Evolutionary conservation across 2,888 invertebrate species (phyloP).

Genomic region (Himalopsyche tibetana): DNA sequence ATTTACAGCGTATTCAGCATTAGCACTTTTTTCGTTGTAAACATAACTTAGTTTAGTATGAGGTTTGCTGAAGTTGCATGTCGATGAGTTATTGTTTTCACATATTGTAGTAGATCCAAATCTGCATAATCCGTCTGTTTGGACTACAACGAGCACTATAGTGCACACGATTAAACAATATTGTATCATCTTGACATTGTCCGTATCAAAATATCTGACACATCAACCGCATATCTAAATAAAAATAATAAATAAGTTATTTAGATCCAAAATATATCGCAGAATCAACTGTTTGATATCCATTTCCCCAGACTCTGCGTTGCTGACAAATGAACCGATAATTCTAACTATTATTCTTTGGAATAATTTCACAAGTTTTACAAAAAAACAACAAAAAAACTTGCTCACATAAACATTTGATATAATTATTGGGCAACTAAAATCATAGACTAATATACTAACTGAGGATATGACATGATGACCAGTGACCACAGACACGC

Average conservation of each 20-base stretch:
- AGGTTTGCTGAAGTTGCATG: slow-evolving; percentile 43
- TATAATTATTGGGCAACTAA: neutral
- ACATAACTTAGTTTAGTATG: neutral
- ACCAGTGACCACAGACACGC: neutral
- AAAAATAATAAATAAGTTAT: neutral
- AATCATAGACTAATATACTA: too few relatives aligned
- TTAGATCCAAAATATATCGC: slow-evolving; percentile 5
- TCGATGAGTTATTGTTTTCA: neutral
- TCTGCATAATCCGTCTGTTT: neutral
- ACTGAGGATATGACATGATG: slow-evolving; percentile 5
- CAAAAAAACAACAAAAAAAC: slow-evolving; percentile 5
- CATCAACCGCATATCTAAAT: neutral
- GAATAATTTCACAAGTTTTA: neutral
- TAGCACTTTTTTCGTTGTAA: slow-evolving; percentile 41
- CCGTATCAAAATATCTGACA: neutral
- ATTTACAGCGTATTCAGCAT: slow-evolving; percentile 48
- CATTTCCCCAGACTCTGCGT: neutral
- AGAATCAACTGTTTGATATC: neutral
- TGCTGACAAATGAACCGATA: neutral
- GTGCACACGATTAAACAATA: neutral
- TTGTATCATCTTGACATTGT: slow-evolving; percentile 27
- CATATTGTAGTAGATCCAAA: slow-evolving; percentile 24
- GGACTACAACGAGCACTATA: neutral
- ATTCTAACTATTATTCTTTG: neutral
- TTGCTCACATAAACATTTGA: neutral